Evolutionary conservation across 2,113 vertebrate genomes (phyloP).

Genomic region (Dendropsophus ebraccatus): DNA sequence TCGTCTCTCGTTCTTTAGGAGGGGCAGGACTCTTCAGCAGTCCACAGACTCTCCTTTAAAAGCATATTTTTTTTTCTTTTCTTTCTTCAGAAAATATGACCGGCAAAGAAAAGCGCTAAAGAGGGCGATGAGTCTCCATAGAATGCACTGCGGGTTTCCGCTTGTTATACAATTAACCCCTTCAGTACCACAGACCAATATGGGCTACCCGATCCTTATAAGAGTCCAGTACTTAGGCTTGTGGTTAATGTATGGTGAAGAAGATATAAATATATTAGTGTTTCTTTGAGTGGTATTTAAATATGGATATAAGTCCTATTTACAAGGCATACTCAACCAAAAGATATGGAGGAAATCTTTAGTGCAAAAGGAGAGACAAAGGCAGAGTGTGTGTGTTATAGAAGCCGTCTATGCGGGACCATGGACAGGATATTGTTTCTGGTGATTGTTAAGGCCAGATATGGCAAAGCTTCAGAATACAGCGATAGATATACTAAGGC

Average conservation of each 20-base stretch:
- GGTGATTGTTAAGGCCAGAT: slow-evolving; percentile 44
- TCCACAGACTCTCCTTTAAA: not conserved
- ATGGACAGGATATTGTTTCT: slow-evolving; percentile 1
- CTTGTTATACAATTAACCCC: slow-evolving; percentile 20
- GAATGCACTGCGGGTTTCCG: not conserved
- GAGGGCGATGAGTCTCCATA: not conserved
- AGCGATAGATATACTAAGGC: slow-evolving; percentile 17
- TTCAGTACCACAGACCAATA: slow-evolving; percentile 38
- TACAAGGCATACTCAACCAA: slow-evolving; percentile 49
- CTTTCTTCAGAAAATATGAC: not conserved
- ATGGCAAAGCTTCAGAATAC: slow-evolving; percentile 44
- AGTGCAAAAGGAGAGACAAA: slow-evolving; percentile 58
- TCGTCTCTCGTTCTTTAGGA: not conserved
- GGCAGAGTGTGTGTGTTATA: slow-evolving; percentile 37
- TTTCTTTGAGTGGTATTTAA: slow-evolving; percentile 52
- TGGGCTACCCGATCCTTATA: slow-evolving; percentile 9
- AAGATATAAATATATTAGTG: slow-evolving; percentile 57
- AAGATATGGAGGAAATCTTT: slow-evolving; percentile 46
- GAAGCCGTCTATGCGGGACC: not conserved
- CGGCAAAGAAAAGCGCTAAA: not conserved
- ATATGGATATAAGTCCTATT: slow-evolving; percentile 56
- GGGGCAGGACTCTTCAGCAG: slow-evolving; percentile 6
- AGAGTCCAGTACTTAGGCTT: slow-evolving; percentile 27
- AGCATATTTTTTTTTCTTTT: not conserved
- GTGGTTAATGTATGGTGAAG: slow-evolving; percentile 32